Evolutionary conservation across 2,797 vertebrate genomes (phyloP), one percentile per base, ranked within the genome.

Genomic region (Myotis daubentonii): DNA sequence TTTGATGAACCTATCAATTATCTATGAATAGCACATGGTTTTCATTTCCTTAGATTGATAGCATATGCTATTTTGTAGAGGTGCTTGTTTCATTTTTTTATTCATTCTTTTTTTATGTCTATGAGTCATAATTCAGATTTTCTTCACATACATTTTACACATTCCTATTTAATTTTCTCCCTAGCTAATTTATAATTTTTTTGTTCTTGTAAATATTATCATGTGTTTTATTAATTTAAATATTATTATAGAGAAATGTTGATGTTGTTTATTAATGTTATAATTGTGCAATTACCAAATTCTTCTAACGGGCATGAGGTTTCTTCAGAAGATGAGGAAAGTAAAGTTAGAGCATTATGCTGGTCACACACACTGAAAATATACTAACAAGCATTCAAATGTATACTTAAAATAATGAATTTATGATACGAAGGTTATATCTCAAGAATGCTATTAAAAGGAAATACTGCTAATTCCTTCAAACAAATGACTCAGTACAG

Each of bases 281-380:
- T 86, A 49, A 86, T n/a, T 66, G 68, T 62, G 62, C 3, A 87
- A 70, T 12, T 60, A 87, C 30, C n/a, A 81, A 68, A 87, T 76
- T 81, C 28, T 88, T 25, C 3, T 25, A 72, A 11, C 13, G 7
- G 2, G 8, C 33, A 80, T 8, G 3, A 57, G 6, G 5, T 62
- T 75, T 85, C 30, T 80, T 81, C 71, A 87, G 55, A 92, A 6
- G 28, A 85, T 68, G 16, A 92, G 47, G 36, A 81, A 83, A 83
- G 57, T 60, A 71, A 85, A 84, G 36, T 87, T 80, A 70, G 7
- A 62, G 28, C 66, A 36, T 41, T 16, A n/a, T 38, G 28, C 28
- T 87, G 13, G 17, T 72, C 83, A 1, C 11, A 89, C n/a, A 60
- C 30, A 62, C 33, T 89, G 23, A 96, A 94, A 91, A 84, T 80